Conservation (phyloP, 2,113 vertebrate genomes). For the Anguilla japonica region DNA sequence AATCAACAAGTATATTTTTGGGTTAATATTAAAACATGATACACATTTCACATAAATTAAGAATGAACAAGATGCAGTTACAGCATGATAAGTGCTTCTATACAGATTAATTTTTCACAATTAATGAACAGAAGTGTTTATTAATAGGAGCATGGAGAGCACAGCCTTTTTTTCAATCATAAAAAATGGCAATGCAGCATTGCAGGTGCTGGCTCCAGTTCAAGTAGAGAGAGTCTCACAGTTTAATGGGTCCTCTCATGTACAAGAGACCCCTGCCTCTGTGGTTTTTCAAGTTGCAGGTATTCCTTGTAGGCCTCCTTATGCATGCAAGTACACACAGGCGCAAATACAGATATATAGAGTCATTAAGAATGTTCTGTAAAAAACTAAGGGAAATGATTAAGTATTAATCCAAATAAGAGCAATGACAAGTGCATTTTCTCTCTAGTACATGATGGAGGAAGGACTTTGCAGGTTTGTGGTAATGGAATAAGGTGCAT, state of each 20-base stretch:
- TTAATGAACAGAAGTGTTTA: background rate
- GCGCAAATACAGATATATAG: too few relatives aligned
- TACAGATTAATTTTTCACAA: background rate
- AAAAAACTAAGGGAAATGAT: too few relatives aligned
- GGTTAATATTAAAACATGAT: conserved; percentile 38
- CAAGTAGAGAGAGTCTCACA: background rate
- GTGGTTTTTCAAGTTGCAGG: background rate
- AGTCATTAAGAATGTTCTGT: too few relatives aligned
- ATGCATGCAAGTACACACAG: too few relatives aligned
- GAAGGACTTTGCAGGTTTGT: too few relatives aligned
- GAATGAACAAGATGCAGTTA: background rate
- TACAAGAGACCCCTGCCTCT: background rate
- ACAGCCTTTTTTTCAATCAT: conserved; percentile 41
- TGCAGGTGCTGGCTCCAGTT: conserved; percentile 6
- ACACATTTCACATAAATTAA: conserved; percentile 31
- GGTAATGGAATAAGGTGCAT: too few relatives aligned
- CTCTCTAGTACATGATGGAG: too few relatives aligned
- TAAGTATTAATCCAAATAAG: too few relatives aligned
- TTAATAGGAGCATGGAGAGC: conserved; percentile 30
- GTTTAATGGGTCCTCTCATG: background rate
- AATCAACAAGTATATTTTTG: conserved; percentile 8
- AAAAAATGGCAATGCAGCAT: conserved; percentile 11
- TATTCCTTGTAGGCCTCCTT: background rate
- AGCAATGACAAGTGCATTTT: too few relatives aligned
- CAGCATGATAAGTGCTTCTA: background rate